A percentile compares a stretch with the other conserved stretches of the same genome.
Evolutionary conservation across 2,113 vertebrate species (phyloP).

Genomic region (Hippopotamus amphibius): DNA sequence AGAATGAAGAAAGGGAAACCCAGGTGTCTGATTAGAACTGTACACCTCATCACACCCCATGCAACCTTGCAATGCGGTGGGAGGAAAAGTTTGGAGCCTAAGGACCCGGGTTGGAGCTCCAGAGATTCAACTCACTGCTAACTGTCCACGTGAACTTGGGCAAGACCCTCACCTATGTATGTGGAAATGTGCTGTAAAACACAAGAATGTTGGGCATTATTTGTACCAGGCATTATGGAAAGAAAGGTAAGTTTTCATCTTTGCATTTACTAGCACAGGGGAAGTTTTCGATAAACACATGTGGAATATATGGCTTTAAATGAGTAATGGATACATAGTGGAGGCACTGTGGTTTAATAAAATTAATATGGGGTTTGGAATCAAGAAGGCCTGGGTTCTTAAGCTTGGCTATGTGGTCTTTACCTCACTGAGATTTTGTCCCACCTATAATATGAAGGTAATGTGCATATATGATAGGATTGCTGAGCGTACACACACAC

Average conservation of each 20-base stretch:
- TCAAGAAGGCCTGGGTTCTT: not conserved
- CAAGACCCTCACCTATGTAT: not conserved
- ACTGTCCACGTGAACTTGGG: not conserved
- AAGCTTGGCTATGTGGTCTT: not conserved
- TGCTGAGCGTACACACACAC: not conserved
- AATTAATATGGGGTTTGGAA: not conserved
- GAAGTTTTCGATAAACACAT: not conserved
- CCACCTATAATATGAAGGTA: not conserved
- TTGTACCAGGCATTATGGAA: not conserved
- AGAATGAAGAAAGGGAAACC: slow-evolving; percentile 28
- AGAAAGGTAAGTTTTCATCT: not conserved
- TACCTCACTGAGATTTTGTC: not conserved
- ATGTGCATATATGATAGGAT: not conserved
- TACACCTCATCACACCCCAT: not conserved
- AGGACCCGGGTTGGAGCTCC: not conserved
- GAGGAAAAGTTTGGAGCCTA: not conserved
- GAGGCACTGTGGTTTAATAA: not conserved
- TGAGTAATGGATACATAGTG: not conserved
- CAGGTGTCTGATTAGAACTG: not conserved
- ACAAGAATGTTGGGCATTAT: not conserved
- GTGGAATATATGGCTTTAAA: not conserved
- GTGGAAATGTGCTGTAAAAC: not conserved
- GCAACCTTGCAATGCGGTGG: not conserved
- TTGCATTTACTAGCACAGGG: not conserved
- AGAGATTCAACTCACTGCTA: not conserved